A percentile compares a stretch with the other conserved stretches of the same genome.
These are phyloP conservation scores for Protobothrops mucrosquamatus DNA, from an alignment of 2,113 vertebrate species.

Conservation along the genomic window DNA sequence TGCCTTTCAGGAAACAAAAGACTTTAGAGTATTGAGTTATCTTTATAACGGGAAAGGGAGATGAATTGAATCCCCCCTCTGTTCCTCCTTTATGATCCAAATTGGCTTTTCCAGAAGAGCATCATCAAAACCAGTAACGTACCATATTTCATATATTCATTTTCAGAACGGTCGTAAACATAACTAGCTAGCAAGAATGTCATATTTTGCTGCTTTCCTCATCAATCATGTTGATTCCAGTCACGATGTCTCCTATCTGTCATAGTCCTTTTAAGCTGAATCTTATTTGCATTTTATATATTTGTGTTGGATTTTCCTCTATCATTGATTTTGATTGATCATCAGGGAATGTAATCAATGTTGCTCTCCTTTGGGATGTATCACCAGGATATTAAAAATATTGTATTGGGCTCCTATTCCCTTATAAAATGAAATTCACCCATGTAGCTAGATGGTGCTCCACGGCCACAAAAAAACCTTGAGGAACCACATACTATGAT, in stretches of 20 bases:
- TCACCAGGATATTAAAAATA: neutral
- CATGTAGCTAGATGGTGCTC: neutral
- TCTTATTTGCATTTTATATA: conserved; percentile 7
- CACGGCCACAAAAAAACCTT: neutral
- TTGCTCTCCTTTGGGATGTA: neutral
- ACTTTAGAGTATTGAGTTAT: neutral
- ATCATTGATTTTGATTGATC: conserved; percentile 10
- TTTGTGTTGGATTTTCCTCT: neutral
- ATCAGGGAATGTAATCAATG: neutral
- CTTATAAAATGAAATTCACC: neutral
- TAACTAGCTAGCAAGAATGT: neutral
- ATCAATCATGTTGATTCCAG: conserved; percentile 13
- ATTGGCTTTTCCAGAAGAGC: neutral
- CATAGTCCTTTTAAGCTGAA: neutral
- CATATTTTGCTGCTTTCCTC: neutral
- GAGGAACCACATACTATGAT: neutral
- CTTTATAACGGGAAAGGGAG: neutral
- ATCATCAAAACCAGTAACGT: neutral
- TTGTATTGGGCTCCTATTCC: neutral
- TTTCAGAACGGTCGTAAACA: neutral
- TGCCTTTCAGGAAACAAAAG: neutral
- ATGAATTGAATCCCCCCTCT: neutral
- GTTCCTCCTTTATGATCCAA: neutral
- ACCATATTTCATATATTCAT: neutral
- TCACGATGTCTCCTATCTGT: neutral